phyloP scores from a whole-genome alignment of 2,113 vertebrate genomes.

The Prionailurus bengalensis region DNA sequence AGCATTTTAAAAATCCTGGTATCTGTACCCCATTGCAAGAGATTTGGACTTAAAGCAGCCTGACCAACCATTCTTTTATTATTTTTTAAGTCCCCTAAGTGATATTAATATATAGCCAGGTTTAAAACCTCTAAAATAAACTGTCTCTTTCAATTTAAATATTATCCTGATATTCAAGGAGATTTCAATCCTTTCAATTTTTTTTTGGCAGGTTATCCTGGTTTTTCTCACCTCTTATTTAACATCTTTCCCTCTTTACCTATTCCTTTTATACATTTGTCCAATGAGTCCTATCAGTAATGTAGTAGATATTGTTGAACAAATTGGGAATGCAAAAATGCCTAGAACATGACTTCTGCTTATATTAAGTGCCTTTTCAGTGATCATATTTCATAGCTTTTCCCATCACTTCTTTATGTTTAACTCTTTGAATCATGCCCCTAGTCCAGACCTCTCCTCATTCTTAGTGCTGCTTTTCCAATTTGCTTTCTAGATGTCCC shows the following conservation, averaged over 20 bases:
- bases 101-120: background rate
- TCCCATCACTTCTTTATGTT: background rate
- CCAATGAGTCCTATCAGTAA: background rate
- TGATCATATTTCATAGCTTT: background rate
- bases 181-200: background rate
- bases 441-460: background rate
- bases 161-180: background rate
- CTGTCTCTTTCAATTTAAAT: background rate
- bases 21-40: background rate
- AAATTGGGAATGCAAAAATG: background rate
- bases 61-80: background rate
- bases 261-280: background rate
- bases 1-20: background rate
- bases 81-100: background rate
- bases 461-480: background rate
- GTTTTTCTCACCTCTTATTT: background rate
- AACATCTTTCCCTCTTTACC: background rate
- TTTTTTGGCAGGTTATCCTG: background rate
- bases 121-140: background rate
- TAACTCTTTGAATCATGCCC: background rate
- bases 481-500: background rate
- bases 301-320: background rate
- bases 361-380: background rate
- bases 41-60: background rate
- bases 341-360: background rate